Evolutionary conservation across 2,888 invertebrate genomes (phyloP), one percentile per base, ranked within the genome.

Genomic region (Lydus trimaculatus): DNA sequence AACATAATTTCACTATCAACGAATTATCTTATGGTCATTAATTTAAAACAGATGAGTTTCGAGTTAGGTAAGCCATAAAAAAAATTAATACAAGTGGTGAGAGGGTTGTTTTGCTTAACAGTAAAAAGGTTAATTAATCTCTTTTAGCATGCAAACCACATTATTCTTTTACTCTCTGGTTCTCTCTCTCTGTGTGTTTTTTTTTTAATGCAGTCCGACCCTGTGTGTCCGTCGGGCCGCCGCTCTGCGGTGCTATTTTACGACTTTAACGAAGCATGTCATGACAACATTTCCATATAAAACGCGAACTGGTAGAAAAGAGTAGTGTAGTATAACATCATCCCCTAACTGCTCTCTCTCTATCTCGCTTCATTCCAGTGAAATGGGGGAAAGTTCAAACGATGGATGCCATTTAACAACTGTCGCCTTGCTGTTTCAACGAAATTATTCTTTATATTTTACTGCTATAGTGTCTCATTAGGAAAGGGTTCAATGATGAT

Each of bases 251-350:
- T 75, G 82, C 81, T 84, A 83, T 83, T 83, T 83, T 82, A 82
- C 81, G 83, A 79, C 81, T 84, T 82, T 82, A 84, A 84, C 84
- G 84, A 84, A 83, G 82, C 84, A 81, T 83, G 83, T 82, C 84
- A 80, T 77, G 78, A 76, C 78, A 75, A 76, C 78, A 78, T 80
- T 80, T 79, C 78, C 78, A 79, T 78, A 78, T 79, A 80, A 78
- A 80, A 79, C 76, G 78, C 72, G 73, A 69, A 60, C 62, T 64
- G 52, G 36, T 17, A 65, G 31, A 56, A 43, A 52, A 23, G 71
- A 74, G 73, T 72, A 73, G 71, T 70, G 70, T 75, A 73, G 71
- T 70, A 69, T 75, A 69, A 66, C 77, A 76, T 76, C 76, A 75
- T 69, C 56, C 56, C 56, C 56, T 56, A 20, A 43, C 9, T 9